A percentile compares a stretch with the other conserved stretches of the same genome.
These are phyloP conservation scores for Sialis lutaria DNA, from an alignment of 2,888 invertebrate species.

Conservation along the genomic window DNA sequence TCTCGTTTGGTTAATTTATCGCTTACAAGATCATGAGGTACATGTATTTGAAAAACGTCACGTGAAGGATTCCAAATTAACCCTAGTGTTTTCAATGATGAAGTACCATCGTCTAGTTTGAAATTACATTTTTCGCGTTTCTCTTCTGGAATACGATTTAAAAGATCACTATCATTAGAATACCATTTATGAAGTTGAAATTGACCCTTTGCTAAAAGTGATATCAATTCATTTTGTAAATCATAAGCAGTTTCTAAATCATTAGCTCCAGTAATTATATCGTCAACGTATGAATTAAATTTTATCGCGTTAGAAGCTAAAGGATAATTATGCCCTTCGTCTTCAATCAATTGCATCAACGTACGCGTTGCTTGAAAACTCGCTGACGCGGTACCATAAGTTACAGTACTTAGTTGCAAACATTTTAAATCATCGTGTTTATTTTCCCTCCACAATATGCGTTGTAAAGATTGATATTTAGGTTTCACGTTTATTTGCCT, in stretches of 20 bases:
- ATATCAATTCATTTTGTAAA: slow-evolving; percentile 3
- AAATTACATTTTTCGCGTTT: slow-evolving; percentile 1
- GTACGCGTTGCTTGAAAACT: slow-evolving; percentile 11
- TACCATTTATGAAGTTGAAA: slow-evolving; percentile 9
- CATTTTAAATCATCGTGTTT: slow-evolving; percentile 3
- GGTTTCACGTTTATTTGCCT: slow-evolving; percentile 2
- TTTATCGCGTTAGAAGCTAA: neutral
- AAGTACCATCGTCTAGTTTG: neutral
- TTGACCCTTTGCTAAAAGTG: neutral
- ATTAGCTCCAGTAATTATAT: neutral
- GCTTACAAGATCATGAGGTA: neutral
- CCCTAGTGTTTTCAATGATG: neutral
- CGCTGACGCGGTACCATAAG: slow-evolving; percentile 12
- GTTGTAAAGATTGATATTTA: slow-evolving; percentile 1
- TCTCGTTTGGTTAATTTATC: neutral
- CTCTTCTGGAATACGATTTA: neutral
- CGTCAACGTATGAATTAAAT: neutral
- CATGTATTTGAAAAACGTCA: neutral
- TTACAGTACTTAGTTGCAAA: slow-evolving; percentile 10
- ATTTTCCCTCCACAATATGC: slow-evolving; percentile 4
- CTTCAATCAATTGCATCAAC: slow-evolving; percentile 8
- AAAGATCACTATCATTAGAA: slow-evolving; percentile 3
- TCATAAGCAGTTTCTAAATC: slow-evolving; percentile 1
- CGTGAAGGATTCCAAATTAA: neutral
- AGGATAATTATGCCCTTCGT: too few relatives aligned